Evolutionary conservation across 2,888 invertebrate genomes (phyloP), one percentile per base, ranked within the genome.

Genomic region (Stenotaenia linearis): DNA sequence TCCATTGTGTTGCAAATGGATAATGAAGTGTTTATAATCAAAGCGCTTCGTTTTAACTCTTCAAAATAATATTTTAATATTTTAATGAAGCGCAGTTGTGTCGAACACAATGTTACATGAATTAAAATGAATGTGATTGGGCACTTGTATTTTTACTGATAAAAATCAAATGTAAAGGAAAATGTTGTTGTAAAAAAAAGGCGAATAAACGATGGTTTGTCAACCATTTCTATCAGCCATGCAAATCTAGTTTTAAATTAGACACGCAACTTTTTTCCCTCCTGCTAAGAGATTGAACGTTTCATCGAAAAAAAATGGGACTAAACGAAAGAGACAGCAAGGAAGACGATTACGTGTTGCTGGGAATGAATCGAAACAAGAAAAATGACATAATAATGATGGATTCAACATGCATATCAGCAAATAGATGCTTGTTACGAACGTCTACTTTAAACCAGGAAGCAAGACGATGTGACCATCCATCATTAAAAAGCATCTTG

Each of bases 401-500:
- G 69, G 69, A 69, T 69, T 69, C 69, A 69, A 25, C 69, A 50
- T 50, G 50, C 18, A 50, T 50, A 50, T 50, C 50, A 50, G 50
- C 69, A 69, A 28, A 69, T 69, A 28, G 28, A 28, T 25, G 69
- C 69, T 69, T 23, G 12, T 45, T 45, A 45, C n/a, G 25, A 69
- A 28, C 69, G 23, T 69, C 69, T 28, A 69, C 69, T 28, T 69
- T 69, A 69, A 69, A 69, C 69, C 69, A 69, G 69, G 69, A 69
- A 69, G 69, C 25, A 69, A 69, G 69, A 69, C 28, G 69, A 69
- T 69, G 28, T 69, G 69, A 69, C 69, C 69, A 69, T 69, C 28
- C 69, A 69, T 69, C 69, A 69, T 69, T 69, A 69, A 69, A 69
- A 69, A 69, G 25, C 69, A 69, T 69, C 69, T 69, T 37, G 76